Base-by-base conservation (phyloP, 2,113 vertebrate species). In the Rhombomys opimus region DNA sequence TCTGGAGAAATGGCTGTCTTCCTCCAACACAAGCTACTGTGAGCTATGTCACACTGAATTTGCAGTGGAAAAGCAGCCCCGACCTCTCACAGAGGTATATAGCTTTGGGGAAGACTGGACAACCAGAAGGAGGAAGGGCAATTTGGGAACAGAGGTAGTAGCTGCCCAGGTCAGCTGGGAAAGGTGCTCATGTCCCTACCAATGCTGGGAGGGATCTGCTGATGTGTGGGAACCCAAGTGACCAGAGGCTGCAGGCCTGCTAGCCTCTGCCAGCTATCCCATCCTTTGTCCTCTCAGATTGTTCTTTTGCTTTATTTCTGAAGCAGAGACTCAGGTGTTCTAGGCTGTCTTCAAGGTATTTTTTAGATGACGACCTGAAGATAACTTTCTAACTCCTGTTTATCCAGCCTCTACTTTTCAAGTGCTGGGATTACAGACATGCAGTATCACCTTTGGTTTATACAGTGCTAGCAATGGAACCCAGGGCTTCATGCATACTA, bases 11-110 rank as follows among this genome's bases (percentile, higher is more conserved):
- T 99, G 99, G 99, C 99, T 99, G 41, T 99, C 99, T 0, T 99
- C 99, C 17, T 99, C 99, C 94, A 99, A 99, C 99, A 99, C 99
- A 97, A 99, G 99, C 98, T 99, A 99, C 98, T 99, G 99, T 54
- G 99, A 99, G 98, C 99, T 99, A 89, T 99, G 99, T 98, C 99
- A 99, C 98, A 99, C 99, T 0, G 99, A 99, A 97, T 99, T 99
- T 97, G 99, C 99, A 72, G 99, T 99, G 70, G 99, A 99, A 98
- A 99, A 99, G 96, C 98, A 98, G 65, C 99, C 99, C 0, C 98
- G 99, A 92, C 99, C 99, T 86, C 99, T 99, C 97, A 99, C 99
- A 97, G 99, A 99, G 99, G 99, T 99, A 99, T n/a, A 2, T 59
- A 23, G 54, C n/a, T n/a, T 27, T 59, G 11, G 67, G 77, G 9